A percentile compares a stretch with the other conserved stretches of the same genome.
These are phyloP conservation scores for Sphyrna mokarran DNA, from an alignment of 2,113 vertebrate species.

Conservation along the genomic window DNA sequence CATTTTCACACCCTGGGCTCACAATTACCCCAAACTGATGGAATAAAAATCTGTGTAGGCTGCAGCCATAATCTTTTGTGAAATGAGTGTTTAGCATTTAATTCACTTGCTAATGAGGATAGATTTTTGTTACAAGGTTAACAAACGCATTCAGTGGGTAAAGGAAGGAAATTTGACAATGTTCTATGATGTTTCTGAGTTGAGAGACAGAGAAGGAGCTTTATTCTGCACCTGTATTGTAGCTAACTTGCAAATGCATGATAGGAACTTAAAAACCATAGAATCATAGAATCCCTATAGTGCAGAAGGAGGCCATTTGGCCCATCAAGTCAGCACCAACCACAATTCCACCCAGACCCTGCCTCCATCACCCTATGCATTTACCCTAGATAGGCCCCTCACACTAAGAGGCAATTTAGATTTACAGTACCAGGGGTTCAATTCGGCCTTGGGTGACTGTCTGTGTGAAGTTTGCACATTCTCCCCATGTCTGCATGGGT, in stretches of 20 bases:
- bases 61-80: background rate
- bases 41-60: background rate
- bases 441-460: too few species aligned
- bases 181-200: background rate
- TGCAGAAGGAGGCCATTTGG: too few species aligned
- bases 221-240: background rate
- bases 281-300: too few species aligned
- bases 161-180: background rate
- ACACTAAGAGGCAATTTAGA: too few species aligned
- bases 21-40: background rate
- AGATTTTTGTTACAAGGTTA: background rate
- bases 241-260: background rate
- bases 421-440: too few species aligned
- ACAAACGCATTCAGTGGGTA: background rate
- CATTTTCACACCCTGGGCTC: background rate
- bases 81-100: background rate
- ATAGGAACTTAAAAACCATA: background rate
- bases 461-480: too few species aligned
- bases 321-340: too few species aligned
- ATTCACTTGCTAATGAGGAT: background rate
- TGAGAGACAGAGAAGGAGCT: background rate
- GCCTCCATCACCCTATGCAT: too few species aligned
- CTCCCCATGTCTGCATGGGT: too few species aligned
- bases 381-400: too few species aligned
- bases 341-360: too few species aligned